These are phyloP conservation scores for Myotis davidii DNA, from an alignment of 2,113 vertebrate species.

Conservation along the genomic window DNA sequence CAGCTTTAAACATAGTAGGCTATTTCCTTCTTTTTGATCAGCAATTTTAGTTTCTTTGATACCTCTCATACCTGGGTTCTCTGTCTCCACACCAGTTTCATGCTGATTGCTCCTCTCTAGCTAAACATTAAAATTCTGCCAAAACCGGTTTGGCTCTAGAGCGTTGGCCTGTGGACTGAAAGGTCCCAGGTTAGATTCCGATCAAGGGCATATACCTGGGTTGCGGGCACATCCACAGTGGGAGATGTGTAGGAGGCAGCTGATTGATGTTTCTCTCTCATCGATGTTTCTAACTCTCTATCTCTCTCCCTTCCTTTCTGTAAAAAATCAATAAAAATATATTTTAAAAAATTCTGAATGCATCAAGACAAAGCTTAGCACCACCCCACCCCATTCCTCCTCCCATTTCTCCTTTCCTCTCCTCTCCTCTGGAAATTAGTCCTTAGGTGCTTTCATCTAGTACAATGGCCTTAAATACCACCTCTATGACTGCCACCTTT, in stretches of 20 bases:
- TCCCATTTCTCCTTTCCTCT: background rate
- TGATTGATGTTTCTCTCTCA: no score
- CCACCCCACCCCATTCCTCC: fast-evolving
- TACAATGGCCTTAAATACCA: background rate
- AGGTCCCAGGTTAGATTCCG: no score
- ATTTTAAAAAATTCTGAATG: background rate
- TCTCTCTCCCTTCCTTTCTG: no score
- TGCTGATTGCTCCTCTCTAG: background rate
- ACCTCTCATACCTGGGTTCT: background rate
- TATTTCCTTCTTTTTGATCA: background rate
- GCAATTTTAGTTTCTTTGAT: background rate
- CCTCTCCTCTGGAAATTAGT: background rate
- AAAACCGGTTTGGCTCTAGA: no score
- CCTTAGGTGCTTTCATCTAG: background rate
- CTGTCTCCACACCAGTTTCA: background rate
- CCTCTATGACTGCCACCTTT: background rate
- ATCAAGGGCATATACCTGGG: no score
- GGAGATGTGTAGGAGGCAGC: no score
- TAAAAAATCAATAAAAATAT: no score
- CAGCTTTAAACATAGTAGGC: background rate
- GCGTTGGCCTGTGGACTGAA: no score
- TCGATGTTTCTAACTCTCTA: no score
- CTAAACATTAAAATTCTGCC: background rate
- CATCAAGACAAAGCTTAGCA: background rate
- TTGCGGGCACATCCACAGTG: no score